Base-by-base conservation (phyloP, 2,797 vertebrate genomes). In the Rhabdophis nuchalis region DNA sequence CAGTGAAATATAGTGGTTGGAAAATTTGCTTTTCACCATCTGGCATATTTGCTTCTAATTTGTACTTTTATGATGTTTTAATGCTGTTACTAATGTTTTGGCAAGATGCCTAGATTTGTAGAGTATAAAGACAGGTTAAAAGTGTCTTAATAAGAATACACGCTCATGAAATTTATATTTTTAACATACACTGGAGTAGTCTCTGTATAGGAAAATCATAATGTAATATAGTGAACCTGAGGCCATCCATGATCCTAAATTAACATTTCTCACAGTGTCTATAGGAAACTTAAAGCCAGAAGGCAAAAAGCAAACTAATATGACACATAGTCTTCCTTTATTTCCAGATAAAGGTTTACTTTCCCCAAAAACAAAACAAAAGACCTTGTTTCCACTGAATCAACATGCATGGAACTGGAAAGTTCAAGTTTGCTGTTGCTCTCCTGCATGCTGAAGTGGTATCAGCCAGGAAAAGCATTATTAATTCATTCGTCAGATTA, bases 31-130 rank as follows among this genome's bases (percentile, higher is more conserved):
- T 91, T 41, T 77, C 7, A 88, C 25, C 29, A 12, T 53, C 57
- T 91, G 52, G 46, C 6, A 29, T 89, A 36, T 85, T 92, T 41
- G 57, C 41, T 92, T 92, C 32, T 89, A 56, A 64, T 89, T 64
- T 86, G 50, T 54, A 68, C 10, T 68, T 53, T 86, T 68, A 32
- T 77, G 41, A 58, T 82, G 41, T 23, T 88, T 91, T 88, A 50
- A 88, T 52, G 54, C 29, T 50, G 32, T 72, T 64, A 56, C 50
- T 82, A 58, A 88, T 91, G 86, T 57, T 88, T 77, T 88, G 56
- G 20, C 32, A 60, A 91, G 27, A 46, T 58, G 20, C 64, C 86
- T 52, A 29, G 46, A 41, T 13, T 46, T 64, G 58, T 89, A 56
- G 41, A 89, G 36, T 88, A 77, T 57, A 88, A 91, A 91, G 36